Conservation (phyloP, 2,113 vertebrate species). For the Corynorhinus townsendii region DNA sequence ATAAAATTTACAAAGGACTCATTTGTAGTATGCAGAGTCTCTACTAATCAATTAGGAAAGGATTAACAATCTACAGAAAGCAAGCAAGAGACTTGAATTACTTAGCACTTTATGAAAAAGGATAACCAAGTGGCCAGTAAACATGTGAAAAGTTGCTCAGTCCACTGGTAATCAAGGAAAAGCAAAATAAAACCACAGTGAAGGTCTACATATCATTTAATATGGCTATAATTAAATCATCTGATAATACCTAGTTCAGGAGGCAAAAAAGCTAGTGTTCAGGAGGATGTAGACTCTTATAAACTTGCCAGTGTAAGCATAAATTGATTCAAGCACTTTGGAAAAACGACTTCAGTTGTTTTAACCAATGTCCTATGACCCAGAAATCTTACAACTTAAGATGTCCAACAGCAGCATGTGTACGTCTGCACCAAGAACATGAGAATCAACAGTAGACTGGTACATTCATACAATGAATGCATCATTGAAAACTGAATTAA, state of each 20-base stretch:
- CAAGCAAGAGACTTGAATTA: background rate
- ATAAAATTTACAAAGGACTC: background rate
- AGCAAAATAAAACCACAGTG: background rate
- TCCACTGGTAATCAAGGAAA: background rate
- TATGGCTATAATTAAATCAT: background rate
- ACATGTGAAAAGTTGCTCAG: background rate
- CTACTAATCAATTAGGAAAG: background rate
- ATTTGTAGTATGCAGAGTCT: background rate
- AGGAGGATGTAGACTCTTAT: background rate
- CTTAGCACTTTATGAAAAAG: background rate
- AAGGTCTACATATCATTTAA: background rate
- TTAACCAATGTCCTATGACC: background rate
- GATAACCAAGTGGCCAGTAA: background rate
- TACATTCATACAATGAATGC: background rate
- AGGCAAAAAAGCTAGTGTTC: background rate
- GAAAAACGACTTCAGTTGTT: conserved; percentile 1
- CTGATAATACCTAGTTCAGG: background rate
- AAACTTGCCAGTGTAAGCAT: background rate
- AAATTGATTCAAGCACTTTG: background rate
- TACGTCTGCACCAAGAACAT: background rate
- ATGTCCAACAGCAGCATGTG: background rate
- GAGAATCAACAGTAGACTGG: background rate
- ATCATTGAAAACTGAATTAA: background rate
- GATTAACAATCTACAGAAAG: background rate
- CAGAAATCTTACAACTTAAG: background rate